These are phyloP conservation scores for Nipponia nippon DNA, from an alignment of 2,113 vertebrate genomes.

Conservation along the genomic window DNA sequence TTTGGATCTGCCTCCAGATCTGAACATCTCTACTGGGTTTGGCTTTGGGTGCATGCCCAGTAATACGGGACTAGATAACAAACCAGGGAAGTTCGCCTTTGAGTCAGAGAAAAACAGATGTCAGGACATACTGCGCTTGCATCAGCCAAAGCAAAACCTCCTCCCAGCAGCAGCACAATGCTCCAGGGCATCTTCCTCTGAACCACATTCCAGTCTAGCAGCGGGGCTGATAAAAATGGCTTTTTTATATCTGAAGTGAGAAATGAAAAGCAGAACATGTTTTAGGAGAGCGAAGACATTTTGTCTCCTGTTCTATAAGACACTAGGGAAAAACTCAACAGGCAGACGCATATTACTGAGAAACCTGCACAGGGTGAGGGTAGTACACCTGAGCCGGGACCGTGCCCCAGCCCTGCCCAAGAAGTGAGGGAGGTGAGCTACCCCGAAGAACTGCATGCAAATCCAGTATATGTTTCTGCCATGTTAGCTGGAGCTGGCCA, in stretches of 20 bases:
- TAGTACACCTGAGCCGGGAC: background rate
- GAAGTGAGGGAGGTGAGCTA: background rate
- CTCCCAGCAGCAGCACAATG: slow-evolving; percentile 92
- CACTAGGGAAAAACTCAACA: background rate
- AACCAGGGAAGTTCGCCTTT: background rate
- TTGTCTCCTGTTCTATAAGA: background rate
- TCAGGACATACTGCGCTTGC: slow-evolving; percentile 87
- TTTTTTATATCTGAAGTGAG: slow-evolving; percentile 68
- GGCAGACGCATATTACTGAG: background rate
- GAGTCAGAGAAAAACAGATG: background rate
- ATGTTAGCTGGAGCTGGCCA: background rate
- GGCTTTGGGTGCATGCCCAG: slow-evolving; percentile 34
- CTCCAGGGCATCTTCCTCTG: slow-evolving; percentile 94
- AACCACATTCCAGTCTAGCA: slow-evolving; percentile 88
- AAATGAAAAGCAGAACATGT: background rate
- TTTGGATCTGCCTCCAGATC: background rate
- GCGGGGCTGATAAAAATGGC: slow-evolving; percentile 65
- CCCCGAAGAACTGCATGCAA: background rate
- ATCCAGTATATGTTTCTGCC: background rate
- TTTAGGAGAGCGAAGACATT: background rate
- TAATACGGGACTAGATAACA: slow-evolving; percentile 27
- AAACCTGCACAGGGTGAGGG: background rate
- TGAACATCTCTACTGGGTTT: background rate
- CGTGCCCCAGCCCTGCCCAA: background rate
- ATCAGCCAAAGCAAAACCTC: slow-evolving; percentile 95